These are phyloP conservation scores for Guaruba guarouba DNA, from an alignment of 2,113 vertebrate genomes.

Conservation along the genomic window DNA sequence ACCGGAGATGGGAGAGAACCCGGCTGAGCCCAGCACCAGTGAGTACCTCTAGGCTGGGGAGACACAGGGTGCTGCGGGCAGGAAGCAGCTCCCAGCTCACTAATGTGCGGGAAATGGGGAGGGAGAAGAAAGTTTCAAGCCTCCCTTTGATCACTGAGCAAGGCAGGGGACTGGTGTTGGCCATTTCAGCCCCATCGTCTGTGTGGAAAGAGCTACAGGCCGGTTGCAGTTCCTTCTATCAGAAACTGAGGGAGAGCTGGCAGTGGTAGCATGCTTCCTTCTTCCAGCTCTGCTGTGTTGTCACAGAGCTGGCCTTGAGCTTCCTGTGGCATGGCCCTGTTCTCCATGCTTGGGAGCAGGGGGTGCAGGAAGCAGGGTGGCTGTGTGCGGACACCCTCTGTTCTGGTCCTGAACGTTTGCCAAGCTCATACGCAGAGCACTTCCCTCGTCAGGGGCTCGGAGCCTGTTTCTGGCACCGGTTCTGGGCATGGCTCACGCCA, in stretches of 20 bases:
- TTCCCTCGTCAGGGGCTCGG: background rate
- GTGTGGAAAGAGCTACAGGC: background rate
- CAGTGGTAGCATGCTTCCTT: background rate
- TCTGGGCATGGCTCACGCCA: accelerated
- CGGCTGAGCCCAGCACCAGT: background rate
- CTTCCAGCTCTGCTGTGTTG: background rate
- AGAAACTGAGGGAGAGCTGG: background rate
- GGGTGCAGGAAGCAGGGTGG: background rate
- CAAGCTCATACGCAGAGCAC: accelerated
- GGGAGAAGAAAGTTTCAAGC: background rate
- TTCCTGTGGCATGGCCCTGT: background rate
- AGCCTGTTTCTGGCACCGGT: background rate
- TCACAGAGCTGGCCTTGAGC: background rate
- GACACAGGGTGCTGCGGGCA: accelerated
- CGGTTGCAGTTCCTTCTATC: no score
- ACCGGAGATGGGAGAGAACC: background rate
- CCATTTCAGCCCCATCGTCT: background rate
- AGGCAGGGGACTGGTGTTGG: background rate
- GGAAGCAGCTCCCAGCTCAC: background rate
- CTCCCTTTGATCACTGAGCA: no score
- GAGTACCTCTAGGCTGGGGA: background rate
- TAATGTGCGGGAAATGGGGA: accelerated
- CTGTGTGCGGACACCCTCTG: background rate
- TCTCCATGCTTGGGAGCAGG: background rate
- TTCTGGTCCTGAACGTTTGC: background rate